Evolutionary conservation across 2,797 vertebrate species (phyloP).

Genomic region (Macroramphosus scolopax): DNA sequence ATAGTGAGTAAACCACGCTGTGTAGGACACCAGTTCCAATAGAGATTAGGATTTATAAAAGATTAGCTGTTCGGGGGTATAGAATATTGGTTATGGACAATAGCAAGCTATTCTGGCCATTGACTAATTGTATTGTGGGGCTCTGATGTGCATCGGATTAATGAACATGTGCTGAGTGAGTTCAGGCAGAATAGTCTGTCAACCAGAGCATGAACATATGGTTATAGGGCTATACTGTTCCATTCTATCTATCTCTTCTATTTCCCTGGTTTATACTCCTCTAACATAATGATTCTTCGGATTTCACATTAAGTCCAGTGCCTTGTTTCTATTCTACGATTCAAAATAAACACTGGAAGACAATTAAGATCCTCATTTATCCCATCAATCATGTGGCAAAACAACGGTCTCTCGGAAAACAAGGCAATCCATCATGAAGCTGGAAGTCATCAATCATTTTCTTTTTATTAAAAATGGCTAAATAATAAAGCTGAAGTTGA

Average conservation of each 20-base stretch:
- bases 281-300: constrained; percentile 2
- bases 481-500: constrained; percentile 25
- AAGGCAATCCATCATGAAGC: constrained; percentile 44
- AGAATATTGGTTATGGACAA: constrained; percentile 40
- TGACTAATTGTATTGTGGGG: constrained; percentile 59
- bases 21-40: constrained; percentile 31
- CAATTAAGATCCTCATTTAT: constrained; percentile 36
- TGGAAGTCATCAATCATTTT: constrained; percentile 48
- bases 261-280: constrained; percentile 4
- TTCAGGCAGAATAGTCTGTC: constrained; percentile 55
- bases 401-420: constrained; percentile 38
- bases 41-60: constrained; percentile 44
- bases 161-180: constrained; percentile 63
- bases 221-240: constrained; percentile 39
- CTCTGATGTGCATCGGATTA: constrained; percentile 65
- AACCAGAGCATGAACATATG: constrained; percentile 60
- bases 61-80: constrained; percentile 41
- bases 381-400: constrained; percentile 56
- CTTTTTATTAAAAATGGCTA: constrained; percentile 1
- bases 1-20: constrained; percentile 31
- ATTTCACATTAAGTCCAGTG: constrained; percentile 25
- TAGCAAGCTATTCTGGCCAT: constrained; percentile 44
- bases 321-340: constrained; percentile 14
- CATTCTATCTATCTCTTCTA: constrained; percentile 18
- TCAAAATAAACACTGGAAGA: constrained; percentile 34